Evolutionary conservation across 2,888 invertebrate species (phyloP).

Genomic region (Molorchus minor): DNA sequence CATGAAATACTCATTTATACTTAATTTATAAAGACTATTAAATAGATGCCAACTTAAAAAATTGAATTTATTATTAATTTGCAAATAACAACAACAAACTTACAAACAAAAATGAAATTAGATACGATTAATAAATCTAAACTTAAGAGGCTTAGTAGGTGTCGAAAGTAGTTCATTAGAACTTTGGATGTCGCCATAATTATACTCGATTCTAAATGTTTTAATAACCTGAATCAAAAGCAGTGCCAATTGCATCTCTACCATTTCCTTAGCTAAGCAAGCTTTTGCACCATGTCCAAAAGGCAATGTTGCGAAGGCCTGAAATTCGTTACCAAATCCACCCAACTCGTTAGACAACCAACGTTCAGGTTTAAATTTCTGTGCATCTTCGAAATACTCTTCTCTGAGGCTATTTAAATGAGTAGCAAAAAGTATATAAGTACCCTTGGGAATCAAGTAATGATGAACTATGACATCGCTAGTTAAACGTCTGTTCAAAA

Average conservation of each 20-base stretch:
- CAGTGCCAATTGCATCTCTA: conserved; percentile 69
- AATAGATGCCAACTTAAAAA: no score
- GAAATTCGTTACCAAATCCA: conserved; percentile 47
- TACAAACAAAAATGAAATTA: conserved; percentile 27
- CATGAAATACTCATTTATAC: no score
- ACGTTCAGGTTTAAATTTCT: conserved; percentile 70
- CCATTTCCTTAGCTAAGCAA: conserved; percentile 70
- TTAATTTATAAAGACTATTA: no score
- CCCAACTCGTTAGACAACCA: conserved; percentile 63
- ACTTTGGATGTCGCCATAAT: conserved; percentile 71
- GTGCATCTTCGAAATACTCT: conserved; percentile 72
- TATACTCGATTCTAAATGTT: conserved; percentile 72
- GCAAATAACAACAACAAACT: conserved; percentile 1
- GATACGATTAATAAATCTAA: conserved; percentile 70
- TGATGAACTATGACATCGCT: conserved; percentile 70
- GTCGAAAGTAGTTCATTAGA: conserved; percentile 68
- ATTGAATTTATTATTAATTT: not conserved
- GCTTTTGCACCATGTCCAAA: conserved; percentile 72
- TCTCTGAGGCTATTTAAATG: conserved; percentile 70
- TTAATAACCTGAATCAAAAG: conserved; percentile 68
- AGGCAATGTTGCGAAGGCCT: conserved; percentile 70
- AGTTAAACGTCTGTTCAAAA: conserved; percentile 69
- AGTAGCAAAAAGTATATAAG: conserved; percentile 72
- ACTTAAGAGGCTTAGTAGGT: conserved; percentile 70
- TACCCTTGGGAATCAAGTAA: conserved; percentile 67